Evolutionary conservation across 2,888 invertebrate species (phyloP).

Genomic region (Drosophila peninsularis): DNA sequence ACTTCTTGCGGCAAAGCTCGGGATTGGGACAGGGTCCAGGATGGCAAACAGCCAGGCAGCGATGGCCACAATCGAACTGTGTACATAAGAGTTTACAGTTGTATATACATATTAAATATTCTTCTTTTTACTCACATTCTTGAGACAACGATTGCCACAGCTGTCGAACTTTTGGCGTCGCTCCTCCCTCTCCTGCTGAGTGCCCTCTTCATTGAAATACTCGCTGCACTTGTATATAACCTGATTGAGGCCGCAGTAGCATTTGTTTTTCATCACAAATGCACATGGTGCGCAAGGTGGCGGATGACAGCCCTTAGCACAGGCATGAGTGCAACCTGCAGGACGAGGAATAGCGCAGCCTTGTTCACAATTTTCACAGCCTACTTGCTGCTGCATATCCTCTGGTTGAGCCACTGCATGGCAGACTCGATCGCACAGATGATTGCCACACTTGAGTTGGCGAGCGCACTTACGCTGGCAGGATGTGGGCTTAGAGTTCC

Average conservation of each 20-base stretch:
- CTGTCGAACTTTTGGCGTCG: slow-evolving; percentile 78
- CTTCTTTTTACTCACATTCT: slow-evolving; percentile 86
- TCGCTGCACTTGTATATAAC: slow-evolving; percentile 91
- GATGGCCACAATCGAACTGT: slow-evolving; percentile 93
- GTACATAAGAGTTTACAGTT: not conserved
- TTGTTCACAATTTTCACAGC: slow-evolving; percentile 87
- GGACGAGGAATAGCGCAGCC: slow-evolving; percentile 89
- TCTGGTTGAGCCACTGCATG: slow-evolving; percentile 87
- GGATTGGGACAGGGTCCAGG: slow-evolving; percentile 88
- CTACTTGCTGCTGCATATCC: slow-evolving; percentile 85
- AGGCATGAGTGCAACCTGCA: slow-evolving; percentile 91
- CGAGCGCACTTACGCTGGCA: slow-evolving; percentile 93
- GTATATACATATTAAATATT: not conserved
- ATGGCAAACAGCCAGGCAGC: slow-evolving; percentile 91
- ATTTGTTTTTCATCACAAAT: slow-evolving; percentile 88
- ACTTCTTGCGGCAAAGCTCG: slow-evolving; percentile 91
- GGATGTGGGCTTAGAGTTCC: slow-evolving; percentile 89
- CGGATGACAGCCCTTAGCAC: slow-evolving; percentile 89
- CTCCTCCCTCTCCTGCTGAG: slow-evolving; percentile 83
- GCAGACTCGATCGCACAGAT: slow-evolving; percentile 90
- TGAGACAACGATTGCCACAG: slow-evolving; percentile 95
- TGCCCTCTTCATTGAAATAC: slow-evolving; percentile 86
- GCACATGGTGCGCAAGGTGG: slow-evolving; percentile 91
- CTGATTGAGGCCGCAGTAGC: slow-evolving; percentile 93
- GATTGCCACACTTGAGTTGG: slow-evolving; percentile 90